Base-by-base conservation (phyloP, 2,888 invertebrate genomes). In the Phorcus lineatus region DNA sequence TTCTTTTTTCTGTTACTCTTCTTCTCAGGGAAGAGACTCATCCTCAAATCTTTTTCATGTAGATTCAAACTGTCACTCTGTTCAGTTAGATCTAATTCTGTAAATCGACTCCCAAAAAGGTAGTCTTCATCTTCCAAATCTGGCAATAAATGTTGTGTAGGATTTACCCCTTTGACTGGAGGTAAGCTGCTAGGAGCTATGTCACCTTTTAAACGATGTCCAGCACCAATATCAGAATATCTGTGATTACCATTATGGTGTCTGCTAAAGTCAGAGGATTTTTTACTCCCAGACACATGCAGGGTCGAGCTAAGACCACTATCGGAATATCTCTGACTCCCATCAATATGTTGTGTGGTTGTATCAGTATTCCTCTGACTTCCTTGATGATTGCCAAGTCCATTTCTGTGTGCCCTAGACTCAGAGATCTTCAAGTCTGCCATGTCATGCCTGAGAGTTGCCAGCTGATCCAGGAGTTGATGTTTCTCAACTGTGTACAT, bases 401-500 rank as follows among this genome's bases (percentile, higher is more conserved):
- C 67, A 36, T 67, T 31, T 19, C 24, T 36, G 24, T 67, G 24
- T 28, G 52, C 24, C 11, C 52, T 24, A 11, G 52, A 19, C 7
- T 85, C 83, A 3, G 66, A 74, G 54, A 81, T 55, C 62, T 78
- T 80, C n/a, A 80, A 22, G n/a, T 81, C 82, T 13, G 77, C 79
- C 79, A 81, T 79, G 74, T 84, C 77, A 40, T 84, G 79, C 16
- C 87, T 67, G 70, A 88, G 80, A 78, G 67, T 80, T 3, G 86
- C 83, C 0, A 88, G 83, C 54, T 88, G 86, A 53, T 81, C 76
- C 19, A 85, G 78, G 17, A 88, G 80, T 52, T 86, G 81, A 22
- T 85, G 85, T 77, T 88, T 88, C 66, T 88, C 87, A 16, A 55
- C 54, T 19, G 84, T 82, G 80, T 89, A 89, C 3, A 82, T 77